Base-by-base conservation (phyloP, 2,888 invertebrate species). In the Fragum whitleyi region DNA sequence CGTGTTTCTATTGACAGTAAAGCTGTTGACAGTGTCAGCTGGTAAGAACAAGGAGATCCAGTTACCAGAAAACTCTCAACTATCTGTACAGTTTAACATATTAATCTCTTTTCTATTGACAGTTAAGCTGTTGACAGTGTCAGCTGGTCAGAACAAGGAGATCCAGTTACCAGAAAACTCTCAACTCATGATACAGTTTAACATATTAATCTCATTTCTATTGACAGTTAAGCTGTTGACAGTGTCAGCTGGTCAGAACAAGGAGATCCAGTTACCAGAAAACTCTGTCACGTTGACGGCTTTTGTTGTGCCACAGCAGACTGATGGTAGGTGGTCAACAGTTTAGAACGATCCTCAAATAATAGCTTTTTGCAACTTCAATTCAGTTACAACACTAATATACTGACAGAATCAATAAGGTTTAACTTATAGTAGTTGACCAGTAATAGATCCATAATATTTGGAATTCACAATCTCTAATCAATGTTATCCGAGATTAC, bases 271-370 rank as follows among this genome's bases (percentile, higher is more conserved):
- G 83, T 94, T 98, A 76, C 98, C 98, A 0, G 96, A 96, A 85
- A 97, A 97, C 93, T 96, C 97, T 94, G 97, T 97, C 0, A 97
- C 96, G 0, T 94, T 98, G 74, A 96, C 96, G 14, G 98, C 97
- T 0, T 97, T 96, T 91, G 97, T 97, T 1, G 95, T 96, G 23
- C 97, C 97, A 9, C 96, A 96, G 85, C 96, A 97, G 90, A 95
- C 96, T 81, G 95, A 96, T 2, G 96, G 96, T 90, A 96, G 76
- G 76, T n/a, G n/a, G n/a, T n/a, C n/a, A n/a, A n/a, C n/a, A n/a
- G n/a, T n/a, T n/a, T n/a, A n/a, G 29, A 19, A 16, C 19, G 9
- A 19, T n/a, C 9, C n/a, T 39, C 16, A 23, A 23, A 65, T 0
- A 67, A 16, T 26, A 7, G 7, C 19, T 53, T 11, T 53, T 53